Conservation (phyloP, 2,888 invertebrate genomes). For the Limulus polyphemus region DNA sequence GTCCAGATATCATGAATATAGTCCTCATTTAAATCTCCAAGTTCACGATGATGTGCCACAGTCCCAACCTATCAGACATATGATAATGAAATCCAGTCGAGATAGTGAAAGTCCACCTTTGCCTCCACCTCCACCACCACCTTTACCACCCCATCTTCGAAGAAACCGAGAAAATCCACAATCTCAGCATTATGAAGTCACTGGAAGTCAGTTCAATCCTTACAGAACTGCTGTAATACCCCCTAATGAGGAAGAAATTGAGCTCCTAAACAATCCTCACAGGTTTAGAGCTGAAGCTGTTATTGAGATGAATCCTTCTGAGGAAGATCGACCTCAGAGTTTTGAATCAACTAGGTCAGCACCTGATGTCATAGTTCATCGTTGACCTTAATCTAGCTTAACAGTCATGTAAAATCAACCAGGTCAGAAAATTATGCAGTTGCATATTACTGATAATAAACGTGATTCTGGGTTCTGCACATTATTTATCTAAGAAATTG, state of each 20-base stretch:
- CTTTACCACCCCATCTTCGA: slow-evolving; percentile 16
- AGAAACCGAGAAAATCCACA: slow-evolving; percentile 6
- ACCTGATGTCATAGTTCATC: slow-evolving; percentile 25
- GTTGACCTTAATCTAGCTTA: slow-evolving; percentile 10
- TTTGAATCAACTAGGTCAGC: slow-evolving; percentile 24
- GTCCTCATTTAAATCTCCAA: no score
- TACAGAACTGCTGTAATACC: slow-evolving; percentile 2
- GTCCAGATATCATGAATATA: no score
- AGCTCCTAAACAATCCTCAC: slow-evolving; percentile 12
- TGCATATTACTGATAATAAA: neutral
- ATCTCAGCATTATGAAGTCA: neutral
- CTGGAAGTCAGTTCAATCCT: slow-evolving; percentile 2
- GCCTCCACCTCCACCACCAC: slow-evolving; percentile 27
- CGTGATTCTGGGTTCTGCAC: no score
- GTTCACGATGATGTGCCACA: no score
- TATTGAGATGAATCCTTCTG: slow-evolving; percentile 10
- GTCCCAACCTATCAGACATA: no score
- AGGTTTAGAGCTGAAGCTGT: slow-evolving; percentile 12
- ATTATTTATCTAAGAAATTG: no score
- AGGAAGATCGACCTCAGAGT: slow-evolving; percentile 12
- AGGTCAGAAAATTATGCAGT: neutral
- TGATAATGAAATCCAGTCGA: slow-evolving; percentile 2
- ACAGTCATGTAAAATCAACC: neutral
- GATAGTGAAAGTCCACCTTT: slow-evolving; percentile 20
- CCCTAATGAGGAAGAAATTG: slow-evolving; percentile 5